Evolutionary conservation across 1,140 invertebrate genomes (phyloP), one percentile per base, ranked within the genome.

Genomic region (Luehdorfia chinensis): DNA sequence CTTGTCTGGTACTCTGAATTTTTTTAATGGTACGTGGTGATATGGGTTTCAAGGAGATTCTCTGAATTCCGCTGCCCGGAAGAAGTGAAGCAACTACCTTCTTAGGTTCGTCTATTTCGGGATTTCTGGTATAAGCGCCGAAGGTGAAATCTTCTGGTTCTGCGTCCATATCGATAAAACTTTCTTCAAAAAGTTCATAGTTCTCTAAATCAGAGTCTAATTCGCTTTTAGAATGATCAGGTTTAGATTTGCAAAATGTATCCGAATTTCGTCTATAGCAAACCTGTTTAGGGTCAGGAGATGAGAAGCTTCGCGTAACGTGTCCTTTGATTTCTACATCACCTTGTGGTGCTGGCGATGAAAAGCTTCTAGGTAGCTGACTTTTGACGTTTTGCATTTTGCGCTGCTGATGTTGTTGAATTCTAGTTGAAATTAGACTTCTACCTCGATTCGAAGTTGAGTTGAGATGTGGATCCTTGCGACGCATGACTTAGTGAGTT

Each of bases 141-240:
- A 74, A 67, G 4, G 62, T 30, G 6, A 56, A 44, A 6, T 79
- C 70, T 15, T 81, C 75, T 9, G 66, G 57, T 39, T 84, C 83
- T 8, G 78, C 73, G 41, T 86, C 83, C 14, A 84, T 83, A 51
- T 84, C 80, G 8, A 84, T 54, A 13, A 86, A 75, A n/a, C 66
- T 64, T 33, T 86, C 83, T 33, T 84, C 79, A 46, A 86, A 79
- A 39, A 75, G 70, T 47, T 84, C 79, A 49, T 74, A 83, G 36
- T 75, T 76, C 9, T 85, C 81, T 5, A 76, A 60, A 63, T 86
- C 83, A n/a, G 78, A 81, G 36, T 86, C 83, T 9, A 83, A 32
- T 50, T 86, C 83, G 16, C 59, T 69, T 56, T 66, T 70, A 1
- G 80, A 83, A 2, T 65, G 68, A 4, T 75, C 69, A 4, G 58